A percentile compares a stretch with the other conserved stretches of the same genome.
Conservation (phyloP, 1,140 invertebrate species). For the Megathymus violae region DNA sequence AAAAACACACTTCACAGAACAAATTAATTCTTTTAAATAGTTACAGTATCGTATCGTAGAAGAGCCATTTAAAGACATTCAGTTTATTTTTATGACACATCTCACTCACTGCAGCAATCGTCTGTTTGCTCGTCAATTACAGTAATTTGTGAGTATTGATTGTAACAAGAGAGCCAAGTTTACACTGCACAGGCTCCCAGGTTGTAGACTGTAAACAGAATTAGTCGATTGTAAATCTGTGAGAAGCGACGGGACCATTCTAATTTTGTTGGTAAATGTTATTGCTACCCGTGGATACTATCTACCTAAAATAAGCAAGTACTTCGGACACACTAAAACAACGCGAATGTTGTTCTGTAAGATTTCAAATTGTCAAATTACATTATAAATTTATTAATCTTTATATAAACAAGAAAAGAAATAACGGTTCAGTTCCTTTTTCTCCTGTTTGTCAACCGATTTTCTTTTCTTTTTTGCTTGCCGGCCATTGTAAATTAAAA, state of each 20-base stretch:
- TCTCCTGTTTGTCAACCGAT: no score
- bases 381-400: no score
- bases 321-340: no score
- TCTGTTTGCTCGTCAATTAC: constrained; percentile 2
- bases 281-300: no score
- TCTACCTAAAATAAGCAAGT: no score
- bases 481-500: no score
- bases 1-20: neutral
- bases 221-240: constrained; percentile 16
- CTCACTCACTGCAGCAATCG: neutral
- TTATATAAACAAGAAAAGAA: no score
- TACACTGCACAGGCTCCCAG: constrained; percentile 3
- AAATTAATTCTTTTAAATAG: neutral
- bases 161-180: constrained; percentile 4
- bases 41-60: neutral
- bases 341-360: no score
- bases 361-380: no score
- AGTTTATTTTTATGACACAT: neutral
- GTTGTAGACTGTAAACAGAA: constrained; percentile 19
- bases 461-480: no score
- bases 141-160: constrained; percentile 4
- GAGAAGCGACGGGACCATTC: constrained; percentile 8
- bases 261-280: constrained; percentile 16
- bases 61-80: neutral
- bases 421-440: no score